phyloP scores from a whole-genome alignment of 92 coral and sea anemone species.

The Muricea muricata region DNA sequence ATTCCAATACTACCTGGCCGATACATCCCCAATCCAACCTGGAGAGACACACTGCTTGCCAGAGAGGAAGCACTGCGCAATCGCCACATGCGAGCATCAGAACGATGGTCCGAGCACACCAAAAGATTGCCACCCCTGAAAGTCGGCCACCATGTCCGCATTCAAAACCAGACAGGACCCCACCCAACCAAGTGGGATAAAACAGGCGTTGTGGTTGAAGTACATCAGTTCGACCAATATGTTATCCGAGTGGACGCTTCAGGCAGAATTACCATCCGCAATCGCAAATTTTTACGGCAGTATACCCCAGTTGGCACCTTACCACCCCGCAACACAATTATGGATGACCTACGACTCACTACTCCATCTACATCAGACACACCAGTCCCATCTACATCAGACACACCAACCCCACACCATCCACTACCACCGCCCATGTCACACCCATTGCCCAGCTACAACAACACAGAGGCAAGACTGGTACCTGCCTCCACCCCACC shows the following conservation, averaged over 20 bases:
- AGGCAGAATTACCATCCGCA: not conserved
- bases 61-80: not conserved
- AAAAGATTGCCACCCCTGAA: not conserved
- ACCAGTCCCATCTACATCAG: too few species aligned
- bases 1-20: constrained; percentile 4
- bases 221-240: not conserved
- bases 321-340: not conserved
- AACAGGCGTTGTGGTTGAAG: not conserved
- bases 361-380: not conserved
- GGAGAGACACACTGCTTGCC: constrained; percentile 35
- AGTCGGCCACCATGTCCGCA: not conserved
- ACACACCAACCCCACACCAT: too few species aligned
- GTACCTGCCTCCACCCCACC: too few species aligned
- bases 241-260: not conserved
- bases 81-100: not conserved
- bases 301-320: not conserved
- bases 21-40: not conserved
- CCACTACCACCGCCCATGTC: too few species aligned
- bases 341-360: not conserved
- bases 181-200: constrained; percentile 15
- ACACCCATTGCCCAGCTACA: too few species aligned
- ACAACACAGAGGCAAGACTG: too few species aligned
- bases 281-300: not conserved
- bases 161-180: constrained; percentile 1
- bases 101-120: not conserved